Conservation (phyloP, 2,888 invertebrate species). For the Leistus spinibarbis region DNA sequence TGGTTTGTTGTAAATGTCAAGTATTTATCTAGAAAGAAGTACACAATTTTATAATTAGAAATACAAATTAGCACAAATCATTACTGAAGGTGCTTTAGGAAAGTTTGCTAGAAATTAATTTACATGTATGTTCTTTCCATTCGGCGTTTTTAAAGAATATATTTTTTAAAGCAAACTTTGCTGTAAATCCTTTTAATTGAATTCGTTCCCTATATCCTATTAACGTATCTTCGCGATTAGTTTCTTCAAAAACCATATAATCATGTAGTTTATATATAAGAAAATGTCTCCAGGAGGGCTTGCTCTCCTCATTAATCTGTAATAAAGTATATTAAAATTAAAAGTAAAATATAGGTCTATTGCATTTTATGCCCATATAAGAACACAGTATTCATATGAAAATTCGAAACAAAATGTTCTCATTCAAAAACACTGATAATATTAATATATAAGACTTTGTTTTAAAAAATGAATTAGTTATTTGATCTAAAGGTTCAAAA, state of each 20-base stretch:
- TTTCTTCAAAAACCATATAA: background rate
- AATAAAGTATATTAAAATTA: background rate
- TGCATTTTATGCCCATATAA: no score
- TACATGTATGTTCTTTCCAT: slow-evolving; percentile 46
- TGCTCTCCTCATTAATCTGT: background rate
- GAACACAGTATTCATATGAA: no score
- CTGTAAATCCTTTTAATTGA: background rate
- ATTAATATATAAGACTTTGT: no score
- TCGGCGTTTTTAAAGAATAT: slow-evolving; percentile 7
- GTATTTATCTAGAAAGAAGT: background rate
- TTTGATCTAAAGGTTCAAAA: no score
- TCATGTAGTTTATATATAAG: background rate
- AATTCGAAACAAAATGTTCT: no score
- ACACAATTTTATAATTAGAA: background rate
- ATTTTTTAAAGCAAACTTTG: background rate
- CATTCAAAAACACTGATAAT: no score
- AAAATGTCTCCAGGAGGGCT: background rate
- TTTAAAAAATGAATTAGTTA: no score
- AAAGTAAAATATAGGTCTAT: background rate
- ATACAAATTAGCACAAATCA: background rate
- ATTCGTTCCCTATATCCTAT: background rate
- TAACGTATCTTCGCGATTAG: background rate
- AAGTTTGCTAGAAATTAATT: background rate
- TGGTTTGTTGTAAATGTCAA: background rate
- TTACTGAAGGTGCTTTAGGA: no score